Evolutionary conservation across 2,797 vertebrate species (phyloP).

Genomic region (Fratercula arctica): DNA sequence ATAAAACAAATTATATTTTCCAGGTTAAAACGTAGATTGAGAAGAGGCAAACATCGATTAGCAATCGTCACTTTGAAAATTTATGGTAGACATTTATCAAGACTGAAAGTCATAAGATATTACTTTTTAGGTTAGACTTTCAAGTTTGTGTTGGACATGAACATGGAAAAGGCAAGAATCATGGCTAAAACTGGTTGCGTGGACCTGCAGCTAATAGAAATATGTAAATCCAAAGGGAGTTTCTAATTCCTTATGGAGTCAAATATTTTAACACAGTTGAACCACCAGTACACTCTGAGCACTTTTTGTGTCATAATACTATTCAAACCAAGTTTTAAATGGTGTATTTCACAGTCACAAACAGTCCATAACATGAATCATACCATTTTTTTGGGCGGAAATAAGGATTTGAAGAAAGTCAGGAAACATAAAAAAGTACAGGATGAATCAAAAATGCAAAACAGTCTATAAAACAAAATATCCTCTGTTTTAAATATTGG

Average conservation of each 20-base stretch:
- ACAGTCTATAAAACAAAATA: background rate
- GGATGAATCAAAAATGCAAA: background rate
- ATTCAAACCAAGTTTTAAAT: background rate
- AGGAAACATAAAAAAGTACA: background rate
- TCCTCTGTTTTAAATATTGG: background rate
- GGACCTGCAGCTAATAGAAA: background rate
- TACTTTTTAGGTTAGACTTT: background rate
- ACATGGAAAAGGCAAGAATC: background rate
- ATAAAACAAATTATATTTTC: background rate
- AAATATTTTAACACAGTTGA: background rate
- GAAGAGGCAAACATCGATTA: background rate
- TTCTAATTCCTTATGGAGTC: background rate
- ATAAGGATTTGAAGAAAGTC: background rate
- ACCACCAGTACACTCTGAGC: accelerated
- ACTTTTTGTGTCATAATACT: background rate
- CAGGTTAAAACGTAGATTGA: background rate
- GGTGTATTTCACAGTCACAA: background rate
- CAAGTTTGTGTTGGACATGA: accelerated
- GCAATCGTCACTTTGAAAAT: background rate
- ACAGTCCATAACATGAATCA: background rate
- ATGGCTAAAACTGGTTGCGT: background rate
- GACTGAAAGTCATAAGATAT: background rate
- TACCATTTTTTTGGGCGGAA: background rate
- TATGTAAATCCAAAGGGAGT: background rate
- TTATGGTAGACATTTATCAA: background rate